These are phyloP conservation scores for Chloroceryle inda DNA, from an alignment of 2,797 vertebrate genomes.

Conservation along the genomic window DNA sequence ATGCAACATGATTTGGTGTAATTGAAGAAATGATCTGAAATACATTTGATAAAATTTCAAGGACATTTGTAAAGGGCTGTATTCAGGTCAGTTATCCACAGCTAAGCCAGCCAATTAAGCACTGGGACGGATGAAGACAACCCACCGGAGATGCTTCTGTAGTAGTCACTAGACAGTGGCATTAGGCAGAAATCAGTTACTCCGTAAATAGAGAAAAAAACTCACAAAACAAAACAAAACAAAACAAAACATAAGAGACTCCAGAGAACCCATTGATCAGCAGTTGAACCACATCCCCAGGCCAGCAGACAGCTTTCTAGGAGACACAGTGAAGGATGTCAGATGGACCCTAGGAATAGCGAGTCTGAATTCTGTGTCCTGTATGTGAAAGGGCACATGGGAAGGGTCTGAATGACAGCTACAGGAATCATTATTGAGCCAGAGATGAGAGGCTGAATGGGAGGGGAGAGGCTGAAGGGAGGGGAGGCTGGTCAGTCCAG, in stretches of 20 bases:
- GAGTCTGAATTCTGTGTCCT: not conserved
- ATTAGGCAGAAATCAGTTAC: not conserved
- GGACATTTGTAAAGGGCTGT: not conserved
- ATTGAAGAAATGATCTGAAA: not conserved
- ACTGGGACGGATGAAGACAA: not conserved
- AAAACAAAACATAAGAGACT: not conserved
- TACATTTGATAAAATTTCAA: not conserved
- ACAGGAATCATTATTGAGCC: not conserved
- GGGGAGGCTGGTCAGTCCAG: not conserved
- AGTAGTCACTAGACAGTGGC: not conserved
- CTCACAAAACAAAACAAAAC: too few relatives aligned
- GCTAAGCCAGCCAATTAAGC: not conserved
- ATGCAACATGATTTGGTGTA: not conserved
- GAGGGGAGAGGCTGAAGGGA: not conserved
- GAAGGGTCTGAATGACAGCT: not conserved
- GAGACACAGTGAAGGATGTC: not conserved
- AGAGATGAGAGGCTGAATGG: not conserved
- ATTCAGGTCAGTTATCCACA: not conserved
- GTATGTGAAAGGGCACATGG: not conserved
- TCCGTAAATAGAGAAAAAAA: not conserved
- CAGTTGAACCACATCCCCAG: not conserved
- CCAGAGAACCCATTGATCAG: not conserved
- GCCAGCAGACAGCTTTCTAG: not conserved
- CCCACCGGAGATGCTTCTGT: not conserved
- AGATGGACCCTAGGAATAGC: not conserved